Conservation (phyloP, 2,888 invertebrate species). For the Deilephila elpenor region DNA sequence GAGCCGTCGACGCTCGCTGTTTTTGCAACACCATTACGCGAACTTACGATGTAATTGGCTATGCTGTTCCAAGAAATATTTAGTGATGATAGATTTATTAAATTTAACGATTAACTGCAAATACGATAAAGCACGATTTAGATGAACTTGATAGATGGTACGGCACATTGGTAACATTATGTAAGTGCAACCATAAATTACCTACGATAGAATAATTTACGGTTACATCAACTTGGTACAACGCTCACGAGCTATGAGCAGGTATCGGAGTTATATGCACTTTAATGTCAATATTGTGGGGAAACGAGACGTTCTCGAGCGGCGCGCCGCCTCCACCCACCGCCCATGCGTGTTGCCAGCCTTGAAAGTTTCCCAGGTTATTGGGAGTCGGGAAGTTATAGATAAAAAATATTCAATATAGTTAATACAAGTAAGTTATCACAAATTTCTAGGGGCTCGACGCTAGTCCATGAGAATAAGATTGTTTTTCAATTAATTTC, state of each 20-base stretch:
- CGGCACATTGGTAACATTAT: too few species aligned
- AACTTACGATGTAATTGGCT: conserved; percentile 15
- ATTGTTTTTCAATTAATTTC: too few species aligned
- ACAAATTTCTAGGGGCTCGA: too few species aligned
- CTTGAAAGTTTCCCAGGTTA: not conserved
- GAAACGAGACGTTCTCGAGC: not conserved
- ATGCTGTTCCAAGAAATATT: not conserved
- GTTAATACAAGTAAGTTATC: too few species aligned
- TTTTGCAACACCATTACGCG: conserved; percentile 21
- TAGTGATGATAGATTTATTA: not conserved
- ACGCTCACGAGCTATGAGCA: not conserved
- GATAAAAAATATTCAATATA: not conserved
- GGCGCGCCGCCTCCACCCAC: not conserved
- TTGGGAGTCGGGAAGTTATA: not conserved
- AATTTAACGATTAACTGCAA: not conserved
- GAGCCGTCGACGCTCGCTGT: conserved; percentile 5
- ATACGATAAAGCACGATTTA: not conserved
- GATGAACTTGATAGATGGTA: not conserved
- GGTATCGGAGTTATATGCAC: not conserved
- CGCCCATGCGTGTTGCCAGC: conserved; percentile 11
- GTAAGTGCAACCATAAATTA: too few species aligned
- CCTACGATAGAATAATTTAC: too few species aligned
- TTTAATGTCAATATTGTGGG: not conserved
- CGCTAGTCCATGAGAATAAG: too few species aligned
- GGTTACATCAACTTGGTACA: not conserved